phyloP scores from a whole-genome alignment of 2,888 invertebrate genomes.

The Hemithea aestivaria region DNA sequence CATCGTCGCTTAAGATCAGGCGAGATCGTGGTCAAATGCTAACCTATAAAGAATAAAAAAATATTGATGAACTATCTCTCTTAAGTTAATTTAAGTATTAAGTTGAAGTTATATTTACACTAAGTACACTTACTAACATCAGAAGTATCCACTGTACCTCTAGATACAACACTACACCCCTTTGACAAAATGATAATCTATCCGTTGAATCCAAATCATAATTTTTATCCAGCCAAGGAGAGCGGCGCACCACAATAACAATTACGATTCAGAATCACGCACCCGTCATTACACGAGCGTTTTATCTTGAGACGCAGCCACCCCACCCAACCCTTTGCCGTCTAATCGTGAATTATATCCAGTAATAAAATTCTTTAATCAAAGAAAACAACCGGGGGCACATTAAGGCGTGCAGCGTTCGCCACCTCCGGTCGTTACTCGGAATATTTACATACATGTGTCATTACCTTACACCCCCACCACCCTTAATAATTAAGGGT shows the following conservation, averaged over 20 bases:
- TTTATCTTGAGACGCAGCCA: constrained; percentile 64
- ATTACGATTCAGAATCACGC: constrained; percentile 75
- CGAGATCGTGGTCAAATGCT: too few species aligned
- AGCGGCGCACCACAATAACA: constrained; percentile 52
- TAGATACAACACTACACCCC: constrained; percentile 6
- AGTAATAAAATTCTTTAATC: constrained; percentile 79
- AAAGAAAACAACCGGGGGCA: constrained; percentile 76
- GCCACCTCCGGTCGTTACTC: constrained; percentile 73
- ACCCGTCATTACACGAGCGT: constrained; percentile 68
- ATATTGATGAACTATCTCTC: too few species aligned
- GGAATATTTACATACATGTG: constrained; percentile 79
- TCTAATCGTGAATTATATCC: constrained; percentile 78
- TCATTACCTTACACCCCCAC: constrained; percentile 59
- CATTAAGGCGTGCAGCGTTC: constrained; percentile 74
- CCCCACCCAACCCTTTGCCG: constrained; percentile 62
- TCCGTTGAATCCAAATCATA: constrained; percentile 18
- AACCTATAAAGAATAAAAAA: too few species aligned
- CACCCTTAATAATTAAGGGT: constrained; percentile 74
- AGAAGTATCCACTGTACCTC: too few species aligned
- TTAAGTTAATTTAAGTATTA: too few species aligned
- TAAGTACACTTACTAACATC: too few species aligned
- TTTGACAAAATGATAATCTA: constrained; percentile 20
- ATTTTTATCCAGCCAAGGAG: constrained; percentile 32
- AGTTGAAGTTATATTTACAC: too few species aligned
- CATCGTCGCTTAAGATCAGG: too few species aligned